Evolutionary conservation across 92 coral and sea anemone species (phyloP).

Genomic region (Siderastrea siderea): DNA sequence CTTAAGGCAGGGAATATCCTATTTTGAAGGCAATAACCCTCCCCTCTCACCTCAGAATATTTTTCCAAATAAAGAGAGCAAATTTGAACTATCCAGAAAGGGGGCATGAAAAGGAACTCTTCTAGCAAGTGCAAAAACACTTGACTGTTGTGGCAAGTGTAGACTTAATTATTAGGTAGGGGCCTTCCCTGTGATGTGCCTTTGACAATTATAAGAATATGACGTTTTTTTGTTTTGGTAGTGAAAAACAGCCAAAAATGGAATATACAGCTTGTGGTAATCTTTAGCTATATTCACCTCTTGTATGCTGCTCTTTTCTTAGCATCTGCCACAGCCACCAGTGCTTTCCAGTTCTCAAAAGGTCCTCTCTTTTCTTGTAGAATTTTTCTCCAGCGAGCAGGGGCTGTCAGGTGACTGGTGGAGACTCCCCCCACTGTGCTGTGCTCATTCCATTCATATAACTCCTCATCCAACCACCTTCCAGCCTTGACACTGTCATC

Average conservation of each 20-base stretch:
- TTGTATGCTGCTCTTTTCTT: slow-evolving; percentile 90
- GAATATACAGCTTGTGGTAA: too few relatives aligned
- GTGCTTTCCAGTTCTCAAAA: slow-evolving; percentile 82
- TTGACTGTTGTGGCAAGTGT: too few relatives aligned
- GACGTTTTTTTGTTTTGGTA: too few relatives aligned
- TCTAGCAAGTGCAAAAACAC: too few relatives aligned
- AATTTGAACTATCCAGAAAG: too few relatives aligned
- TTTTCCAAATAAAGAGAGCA: too few relatives aligned
- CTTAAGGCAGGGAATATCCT: neutral
- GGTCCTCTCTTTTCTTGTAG: slow-evolving; percentile 66
- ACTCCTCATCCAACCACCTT: slow-evolving; percentile 84
- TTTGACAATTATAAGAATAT: too few relatives aligned
- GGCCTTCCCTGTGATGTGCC: too few relatives aligned
- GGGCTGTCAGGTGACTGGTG: slow-evolving; percentile 73
- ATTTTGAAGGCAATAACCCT: neutral
- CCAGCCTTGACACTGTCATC: slow-evolving; percentile 82
- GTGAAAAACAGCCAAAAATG: too few relatives aligned
- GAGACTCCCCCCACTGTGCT: slow-evolving; percentile 39
- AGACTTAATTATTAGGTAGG: too few relatives aligned
- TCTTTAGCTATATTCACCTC: slow-evolving; percentile 53
- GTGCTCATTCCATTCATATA: slow-evolving; percentile 85
- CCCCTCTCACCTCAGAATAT: neutral
- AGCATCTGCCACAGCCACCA: slow-evolving; percentile 79
- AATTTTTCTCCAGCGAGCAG: slow-evolving; percentile 86
- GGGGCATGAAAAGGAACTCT: too few relatives aligned